Evolutionary conservation across 2,797 vertebrate species (phyloP), one percentile per base, ranked within the genome.

Genomic region (Staurois parvus): DNA sequence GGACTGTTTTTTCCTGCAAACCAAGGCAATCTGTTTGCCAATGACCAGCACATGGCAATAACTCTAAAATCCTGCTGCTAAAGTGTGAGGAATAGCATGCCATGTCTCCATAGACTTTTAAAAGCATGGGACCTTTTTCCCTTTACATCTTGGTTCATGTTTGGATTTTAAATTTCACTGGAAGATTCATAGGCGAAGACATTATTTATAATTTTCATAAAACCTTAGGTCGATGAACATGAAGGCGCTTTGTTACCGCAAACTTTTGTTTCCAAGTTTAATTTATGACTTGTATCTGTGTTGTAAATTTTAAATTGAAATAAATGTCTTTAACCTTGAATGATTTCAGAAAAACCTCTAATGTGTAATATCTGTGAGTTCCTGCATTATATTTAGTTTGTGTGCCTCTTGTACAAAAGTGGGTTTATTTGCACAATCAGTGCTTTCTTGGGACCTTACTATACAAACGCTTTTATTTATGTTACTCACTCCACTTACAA

Each of bases 191-290:
- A 59, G 30, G 29, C 34, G 26, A 37, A 72, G 10, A 52, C 34
- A 3, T 81, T 37, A 72, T 81, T 81, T 81, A 59, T 59, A 59
- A 59, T 59, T 59, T 59, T 4, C 52, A 59, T 7, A 59, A 59
- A 59, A 59, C 5, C 52, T 24, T 59, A n/a, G 52, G 7, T 59
- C 21, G 7, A 0, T 24, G 21, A 59, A 59, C n/a, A 24, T 59
- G 52, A 59, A n/a, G 6, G 24, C 8, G 52, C 19, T 59, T 59
- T 59, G 19, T 24, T 59, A 59, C 21, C 5, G 52, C 52, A 24
- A 6, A 24, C 17, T 59, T 56, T 5, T 56, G 52, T 24, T 59
- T 59, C 52, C 52, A 59, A 37, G 52, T 24, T 59, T 59, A 7
- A 59, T 59, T 59, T 59, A 59, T 59, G 52, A 24, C 52, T 59